Percentiles rank a stretch among this genome's conserved stretches.
These are phyloP conservation scores for Thamnaconus septentrionalis DNA, from an alignment of 2,113 vertebrate genomes.

Conservation along the genomic window DNA sequence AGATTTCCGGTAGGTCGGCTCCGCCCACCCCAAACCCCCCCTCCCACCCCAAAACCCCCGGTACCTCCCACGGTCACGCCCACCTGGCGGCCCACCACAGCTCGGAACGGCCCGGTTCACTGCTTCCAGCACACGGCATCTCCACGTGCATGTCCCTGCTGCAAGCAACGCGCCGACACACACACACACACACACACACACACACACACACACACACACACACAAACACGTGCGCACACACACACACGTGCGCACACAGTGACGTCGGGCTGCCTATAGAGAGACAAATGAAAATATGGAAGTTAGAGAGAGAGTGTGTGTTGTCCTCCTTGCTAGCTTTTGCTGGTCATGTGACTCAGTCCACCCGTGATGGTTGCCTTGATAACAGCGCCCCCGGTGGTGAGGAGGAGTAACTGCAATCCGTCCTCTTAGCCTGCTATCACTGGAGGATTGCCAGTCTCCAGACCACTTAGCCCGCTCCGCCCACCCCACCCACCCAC, in stretches of 20 bases:
- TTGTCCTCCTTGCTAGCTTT: slow-evolving; percentile 28
- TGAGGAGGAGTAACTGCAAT: slow-evolving; percentile 34
- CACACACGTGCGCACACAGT: slow-evolving; percentile 1
- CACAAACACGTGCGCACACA: slow-evolving; percentile 13
- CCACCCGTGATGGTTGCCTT: slow-evolving; percentile 51
- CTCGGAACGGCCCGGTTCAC: slow-evolving; percentile 39
- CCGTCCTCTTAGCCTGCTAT: too few species aligned
- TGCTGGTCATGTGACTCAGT: slow-evolving; percentile 13
- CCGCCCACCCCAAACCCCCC: slow-evolving; percentile 19
- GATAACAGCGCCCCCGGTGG: slow-evolving; percentile 65
- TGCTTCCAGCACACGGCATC: slow-evolving; percentile 58
- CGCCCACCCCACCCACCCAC: too few species aligned
- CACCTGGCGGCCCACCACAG: slow-evolving; percentile 16
- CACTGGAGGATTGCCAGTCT: too few species aligned
- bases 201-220: not conserved
- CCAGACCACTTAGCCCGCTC: too few species aligned
- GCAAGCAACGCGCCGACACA: slow-evolving; percentile 7
- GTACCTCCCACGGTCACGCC: slow-evolving; percentile 43
- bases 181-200: slow-evolving; percentile 15
- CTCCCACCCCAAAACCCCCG: slow-evolving; percentile 31
- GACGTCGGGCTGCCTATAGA: slow-evolving; percentile 40
- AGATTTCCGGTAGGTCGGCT: slow-evolving; percentile 88
- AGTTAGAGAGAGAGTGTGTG: slow-evolving; percentile 43
- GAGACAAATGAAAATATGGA: slow-evolving; percentile 37
- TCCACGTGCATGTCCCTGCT: slow-evolving; percentile 65